Conservation (phyloP, 2,113 vertebrate genomes). For the Tragulus kanchil region DNA sequence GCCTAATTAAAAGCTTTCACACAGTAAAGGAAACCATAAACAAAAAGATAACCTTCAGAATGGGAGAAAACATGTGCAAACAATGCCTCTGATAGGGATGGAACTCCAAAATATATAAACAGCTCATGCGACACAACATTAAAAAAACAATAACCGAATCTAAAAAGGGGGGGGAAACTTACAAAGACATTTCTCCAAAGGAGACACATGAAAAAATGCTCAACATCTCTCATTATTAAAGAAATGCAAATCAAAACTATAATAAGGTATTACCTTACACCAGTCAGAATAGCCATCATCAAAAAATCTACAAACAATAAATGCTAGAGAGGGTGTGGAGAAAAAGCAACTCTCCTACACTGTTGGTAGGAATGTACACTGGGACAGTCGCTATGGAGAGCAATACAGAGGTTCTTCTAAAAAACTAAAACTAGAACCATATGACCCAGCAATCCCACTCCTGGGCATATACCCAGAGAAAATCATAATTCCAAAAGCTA, state of each 20-base stretch:
- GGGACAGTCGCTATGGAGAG: background rate
- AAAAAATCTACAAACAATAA: background rate
- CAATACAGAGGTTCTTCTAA: background rate
- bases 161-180: background rate
- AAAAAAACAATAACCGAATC: background rate
- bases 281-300: background rate
- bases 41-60: background rate
- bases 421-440: background rate
- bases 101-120: background rate
- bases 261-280: background rate
- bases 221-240: background rate
- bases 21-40: background rate
- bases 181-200: background rate
- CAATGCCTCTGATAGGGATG: background rate
- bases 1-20: background rate
- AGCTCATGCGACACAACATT: background rate
- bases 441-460: background rate
- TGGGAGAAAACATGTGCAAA: background rate
- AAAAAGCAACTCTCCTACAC: background rate
- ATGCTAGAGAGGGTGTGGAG: background rate
- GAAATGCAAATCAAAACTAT: background rate
- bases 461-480: background rate
- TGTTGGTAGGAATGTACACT: background rate
- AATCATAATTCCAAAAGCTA: background rate
- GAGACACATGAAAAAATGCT: background rate